A percentile compares a stretch with the other conserved stretches of the same genome.
Evolutionary conservation across 2,113 vertebrate genomes (phyloP).

Genomic region (Chaenogobius annularis): DNA sequence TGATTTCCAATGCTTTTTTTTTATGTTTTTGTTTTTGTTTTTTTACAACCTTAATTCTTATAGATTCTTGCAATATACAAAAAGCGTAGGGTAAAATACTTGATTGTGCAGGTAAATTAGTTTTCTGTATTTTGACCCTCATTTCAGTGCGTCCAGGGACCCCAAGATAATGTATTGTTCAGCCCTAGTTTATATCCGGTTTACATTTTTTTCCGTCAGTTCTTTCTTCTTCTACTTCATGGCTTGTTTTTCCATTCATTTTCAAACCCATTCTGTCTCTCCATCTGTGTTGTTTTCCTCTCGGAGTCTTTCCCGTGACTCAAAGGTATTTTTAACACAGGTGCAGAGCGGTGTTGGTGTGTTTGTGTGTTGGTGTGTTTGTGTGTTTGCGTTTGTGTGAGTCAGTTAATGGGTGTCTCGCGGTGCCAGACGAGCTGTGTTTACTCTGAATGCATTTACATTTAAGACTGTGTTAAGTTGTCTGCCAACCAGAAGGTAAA

Average conservation of each 20-base stretch:
- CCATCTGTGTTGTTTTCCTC: conserved; percentile 19
- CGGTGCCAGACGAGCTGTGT: conserved; percentile 52
- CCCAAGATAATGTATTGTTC: too few species aligned
- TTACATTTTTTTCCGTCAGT: background rate
- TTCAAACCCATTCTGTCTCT: conserved; percentile 10
- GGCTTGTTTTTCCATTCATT: conserved; percentile 11
- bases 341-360: conserved; percentile 7
- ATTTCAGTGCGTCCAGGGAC: too few species aligned
- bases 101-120: too few species aligned
- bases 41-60: too few species aligned
- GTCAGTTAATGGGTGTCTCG: conserved; percentile 37
- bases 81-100: too few species aligned
- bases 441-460: conserved; percentile 28
- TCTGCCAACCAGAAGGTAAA: too few species aligned
- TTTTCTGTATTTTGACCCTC: too few species aligned
- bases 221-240: background rate
- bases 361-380: conserved; percentile 18
- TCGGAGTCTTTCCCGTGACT: conserved; percentile 35
- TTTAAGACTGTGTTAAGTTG: too few species aligned
- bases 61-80: too few species aligned
- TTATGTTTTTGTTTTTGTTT: too few species aligned
- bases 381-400: conserved; percentile 20
- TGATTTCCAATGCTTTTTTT: too few species aligned
- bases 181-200: too few species aligned
- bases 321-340: conserved; percentile 14